phyloP scores from a whole-genome alignment of 2,797 vertebrate species.

The Microctenopoma steveboyesi region DNA sequence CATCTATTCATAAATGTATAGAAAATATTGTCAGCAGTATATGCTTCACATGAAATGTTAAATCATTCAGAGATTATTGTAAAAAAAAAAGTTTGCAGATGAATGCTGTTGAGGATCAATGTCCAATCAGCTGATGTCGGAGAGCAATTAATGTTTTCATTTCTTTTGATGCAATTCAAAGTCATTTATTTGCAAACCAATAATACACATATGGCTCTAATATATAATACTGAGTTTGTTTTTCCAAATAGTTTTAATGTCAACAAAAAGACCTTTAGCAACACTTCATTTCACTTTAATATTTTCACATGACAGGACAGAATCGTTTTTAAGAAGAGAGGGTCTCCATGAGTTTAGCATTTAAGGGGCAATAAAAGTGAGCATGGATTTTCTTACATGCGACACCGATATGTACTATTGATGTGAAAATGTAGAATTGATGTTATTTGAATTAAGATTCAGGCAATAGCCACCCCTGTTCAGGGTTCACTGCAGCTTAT shows the following conservation, averaged over 20 bases:
- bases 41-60: conserved; percentile 1
- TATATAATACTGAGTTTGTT: background rate
- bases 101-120: conserved; percentile 4
- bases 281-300: background rate
- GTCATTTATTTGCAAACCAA: background rate
- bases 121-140: background rate
- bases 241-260: background rate
- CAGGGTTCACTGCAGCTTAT: too few species aligned
- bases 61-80: conserved; percentile 13
- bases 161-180: background rate
- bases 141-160: conserved; percentile 1
- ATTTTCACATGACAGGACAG: background rate
- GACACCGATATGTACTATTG: background rate
- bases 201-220: conserved; percentile 1
- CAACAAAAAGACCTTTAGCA: background rate
- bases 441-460: background rate
- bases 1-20: conserved; percentile 6
- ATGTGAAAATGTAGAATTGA: background rate
- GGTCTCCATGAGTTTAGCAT: background rate
- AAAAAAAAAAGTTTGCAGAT: conserved; percentile 5
- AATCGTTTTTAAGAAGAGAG: background rate
- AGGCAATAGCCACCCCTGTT: background rate
- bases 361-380: background rate
- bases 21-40: background rate
- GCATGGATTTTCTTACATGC: too few species aligned